Base-by-base conservation (phyloP, 2,113 vertebrate species). In the Macquaria ambigua region DNA sequence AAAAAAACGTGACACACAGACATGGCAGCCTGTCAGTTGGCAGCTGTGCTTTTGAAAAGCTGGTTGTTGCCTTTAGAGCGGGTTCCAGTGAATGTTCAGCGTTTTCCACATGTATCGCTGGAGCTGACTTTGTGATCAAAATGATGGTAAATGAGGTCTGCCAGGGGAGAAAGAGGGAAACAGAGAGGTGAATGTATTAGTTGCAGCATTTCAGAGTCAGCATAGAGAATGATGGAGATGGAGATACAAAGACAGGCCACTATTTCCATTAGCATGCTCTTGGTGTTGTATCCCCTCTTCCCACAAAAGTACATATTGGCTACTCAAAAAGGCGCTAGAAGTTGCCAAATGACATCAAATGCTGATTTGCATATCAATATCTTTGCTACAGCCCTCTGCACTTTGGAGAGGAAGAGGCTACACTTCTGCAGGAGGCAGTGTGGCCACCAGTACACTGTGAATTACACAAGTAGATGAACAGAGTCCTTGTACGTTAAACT, bases 31-130 rank as follows among this genome's bases (percentile, higher is more conserved):
- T 83, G 64, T 87, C 63, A 76, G 68, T 46, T 83, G 81, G 61
- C 82, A 83, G 82, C 89, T 82, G 81, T 74, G 72, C 74, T 79
- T 89, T 75, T 82, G 64, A 90, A 88, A 76, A 77, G 83, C 75
- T 5, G 43, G 66, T 77, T 59, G 82, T 80, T 72, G 68, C 77
- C 79, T 88, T 74, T 79, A 59, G 62, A 88, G 67, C 31, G 1
- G 63, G 62, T 81, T 89, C 53, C 53, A 50, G 39, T 9, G 37
- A 85, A 83, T 50, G 75, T 67, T 37, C 20, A 41, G 43, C 23
- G 14, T 73, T 81, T 76, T 85, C 61, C 28, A 43, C 66, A 23
- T 43, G 43, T 66, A 48, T 55, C 52, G 14, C 78, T 53, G 25
- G 66, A 79, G 79, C 74, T 67, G 73, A 81, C 70, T 83, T 61